These are phyloP conservation scores for Nephotettix cincticeps DNA, from an alignment of 1,140 invertebrate species.

Conservation along the genomic window DNA sequence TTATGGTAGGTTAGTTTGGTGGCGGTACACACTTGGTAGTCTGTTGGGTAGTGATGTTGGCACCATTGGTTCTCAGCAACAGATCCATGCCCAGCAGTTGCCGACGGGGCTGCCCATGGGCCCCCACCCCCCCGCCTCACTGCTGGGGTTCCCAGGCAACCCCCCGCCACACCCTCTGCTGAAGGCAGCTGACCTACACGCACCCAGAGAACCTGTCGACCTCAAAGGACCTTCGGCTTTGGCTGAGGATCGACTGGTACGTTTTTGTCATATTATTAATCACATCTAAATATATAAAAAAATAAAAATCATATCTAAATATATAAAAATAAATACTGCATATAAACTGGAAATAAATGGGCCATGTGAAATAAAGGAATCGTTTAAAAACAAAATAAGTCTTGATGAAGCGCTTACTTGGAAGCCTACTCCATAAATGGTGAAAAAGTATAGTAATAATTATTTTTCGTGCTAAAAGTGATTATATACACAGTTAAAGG, in stretches of 20 bases:
- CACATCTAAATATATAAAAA: background rate
- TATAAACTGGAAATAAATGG: too few relatives aligned
- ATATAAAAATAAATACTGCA: too few relatives aligned
- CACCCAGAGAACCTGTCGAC: slow-evolving; percentile 34
- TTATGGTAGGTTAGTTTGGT: background rate
- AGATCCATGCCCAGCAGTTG: slow-evolving; percentile 60
- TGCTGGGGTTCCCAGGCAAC: slow-evolving; percentile 38
- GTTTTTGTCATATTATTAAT: too few relatives aligned
- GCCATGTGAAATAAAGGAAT: too few relatives aligned
- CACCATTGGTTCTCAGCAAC: slow-evolving; percentile 51
- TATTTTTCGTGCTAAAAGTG: too few relatives aligned
- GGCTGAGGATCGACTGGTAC: slow-evolving; percentile 41
- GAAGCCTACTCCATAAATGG: background rate
- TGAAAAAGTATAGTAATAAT: too few relatives aligned
- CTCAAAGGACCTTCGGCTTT: slow-evolving; percentile 37
- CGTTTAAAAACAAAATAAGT: too few relatives aligned
- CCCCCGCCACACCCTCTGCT: slow-evolving; percentile 40
- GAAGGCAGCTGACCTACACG: slow-evolving; percentile 37
- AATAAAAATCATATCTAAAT: background rate
- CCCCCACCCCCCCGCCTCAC: slow-evolving; percentile 33
- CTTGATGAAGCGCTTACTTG: too few relatives aligned
- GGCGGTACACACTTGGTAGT: slow-evolving; percentile 16
- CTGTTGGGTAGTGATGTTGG: slow-evolving; percentile 9
- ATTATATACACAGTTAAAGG: too few relatives aligned
- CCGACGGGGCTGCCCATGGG: slow-evolving; percentile 48